A percentile compares a stretch with the other conserved stretches of the same genome.
Conservation (phyloP, 2,113 vertebrate species). For the Anser brachyrhynchus region DNA sequence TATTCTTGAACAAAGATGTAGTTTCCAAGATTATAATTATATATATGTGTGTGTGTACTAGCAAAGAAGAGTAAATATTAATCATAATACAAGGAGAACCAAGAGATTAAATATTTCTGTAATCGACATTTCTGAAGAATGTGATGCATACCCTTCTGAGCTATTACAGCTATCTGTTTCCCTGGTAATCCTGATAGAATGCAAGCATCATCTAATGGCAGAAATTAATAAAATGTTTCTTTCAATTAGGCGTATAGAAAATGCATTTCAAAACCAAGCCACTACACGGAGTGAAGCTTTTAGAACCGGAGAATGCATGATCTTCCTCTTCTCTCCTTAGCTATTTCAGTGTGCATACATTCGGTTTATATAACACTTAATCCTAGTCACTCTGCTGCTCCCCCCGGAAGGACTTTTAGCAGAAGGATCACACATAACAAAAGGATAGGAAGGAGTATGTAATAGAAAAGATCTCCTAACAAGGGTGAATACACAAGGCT, state of each 20-base stretch:
- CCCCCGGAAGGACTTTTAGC: not conserved
- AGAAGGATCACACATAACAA: not conserved
- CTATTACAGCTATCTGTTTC: not conserved
- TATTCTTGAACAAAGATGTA: not conserved
- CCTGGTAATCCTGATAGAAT: not conserved
- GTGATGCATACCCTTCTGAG: not conserved
- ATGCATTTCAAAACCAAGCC: not conserved
- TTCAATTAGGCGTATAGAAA: not conserved
- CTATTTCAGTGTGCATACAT: not conserved
- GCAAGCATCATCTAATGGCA: not conserved
- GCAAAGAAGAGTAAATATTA: not conserved
- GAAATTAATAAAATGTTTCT: not conserved
- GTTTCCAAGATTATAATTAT: not conserved
- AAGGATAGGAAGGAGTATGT: not conserved
- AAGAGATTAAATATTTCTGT: not conserved
- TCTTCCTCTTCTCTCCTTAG: not conserved
- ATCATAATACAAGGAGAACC: not conserved
- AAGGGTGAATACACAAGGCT: not conserved
- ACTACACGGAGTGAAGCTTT: accelerated
- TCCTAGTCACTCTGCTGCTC: not conserved
- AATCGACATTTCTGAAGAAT: not conserved
- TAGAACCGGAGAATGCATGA: not conserved
- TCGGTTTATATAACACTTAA: not conserved
- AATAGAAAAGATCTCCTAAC: not conserved
- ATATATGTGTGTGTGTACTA: not conserved